Evolutionary conservation across 2,113 vertebrate species (phyloP).

Genomic region (Chascanopsetta lugubris): DNA sequence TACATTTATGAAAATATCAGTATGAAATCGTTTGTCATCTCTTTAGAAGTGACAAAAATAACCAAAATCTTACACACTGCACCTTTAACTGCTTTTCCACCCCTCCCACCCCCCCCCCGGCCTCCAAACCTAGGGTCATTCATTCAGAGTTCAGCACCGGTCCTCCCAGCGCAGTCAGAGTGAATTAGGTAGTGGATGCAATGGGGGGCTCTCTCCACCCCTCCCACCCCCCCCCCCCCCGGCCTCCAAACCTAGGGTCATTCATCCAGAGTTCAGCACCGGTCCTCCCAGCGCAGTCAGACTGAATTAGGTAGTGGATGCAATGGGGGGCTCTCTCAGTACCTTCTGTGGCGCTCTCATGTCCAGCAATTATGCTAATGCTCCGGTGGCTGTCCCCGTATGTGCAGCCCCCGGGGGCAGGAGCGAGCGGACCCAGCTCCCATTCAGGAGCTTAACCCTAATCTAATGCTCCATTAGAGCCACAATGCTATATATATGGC

Average conservation of each 20-base stretch:
- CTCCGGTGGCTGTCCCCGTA: conserved; percentile 46
- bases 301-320: conserved; percentile 66
- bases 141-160: conserved; percentile 56
- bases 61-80: too few relatives aligned
- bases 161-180: conserved; percentile 66
- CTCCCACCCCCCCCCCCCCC: conserved; percentile 44
- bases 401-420: conserved; percentile 64
- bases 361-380: conserved; percentile 80
- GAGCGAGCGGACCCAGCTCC: conserved; percentile 67
- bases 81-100: conserved; percentile 28
- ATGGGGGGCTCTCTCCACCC: conserved; percentile 45
- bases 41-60: too few relatives aligned
- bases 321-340: conserved; percentile 45
- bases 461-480: conserved; percentile 80
- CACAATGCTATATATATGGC: conserved; percentile 63
- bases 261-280: conserved; percentile 59
- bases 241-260: conserved; percentile 36
- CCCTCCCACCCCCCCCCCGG: neutral
- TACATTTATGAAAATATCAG: too few relatives aligned
- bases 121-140: conserved; percentile 47
- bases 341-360: conserved; percentile 61
- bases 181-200: conserved; percentile 66
- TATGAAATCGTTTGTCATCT: too few relatives aligned
- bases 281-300: conserved; percentile 66
- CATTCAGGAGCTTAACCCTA: conserved; percentile 78